Conservation (phyloP, 2,888 invertebrate genomes). For the Nephrotoma flavescens region DNA sequence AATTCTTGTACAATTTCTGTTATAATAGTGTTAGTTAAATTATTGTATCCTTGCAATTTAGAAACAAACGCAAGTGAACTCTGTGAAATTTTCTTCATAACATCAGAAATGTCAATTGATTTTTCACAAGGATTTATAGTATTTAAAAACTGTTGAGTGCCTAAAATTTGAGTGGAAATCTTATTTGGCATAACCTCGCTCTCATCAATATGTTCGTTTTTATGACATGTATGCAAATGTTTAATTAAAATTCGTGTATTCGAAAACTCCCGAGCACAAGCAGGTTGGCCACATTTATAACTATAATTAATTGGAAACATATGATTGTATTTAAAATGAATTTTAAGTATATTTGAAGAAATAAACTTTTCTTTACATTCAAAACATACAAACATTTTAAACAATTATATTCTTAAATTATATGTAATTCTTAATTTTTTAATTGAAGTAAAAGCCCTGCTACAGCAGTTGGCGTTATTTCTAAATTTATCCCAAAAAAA, state of each 20-base stretch:
- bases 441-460: background rate
- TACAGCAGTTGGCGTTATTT: background rate
- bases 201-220: too few species aligned
- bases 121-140: background rate
- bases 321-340: background rate
- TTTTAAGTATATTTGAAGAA: background rate
- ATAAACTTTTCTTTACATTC: background rate
- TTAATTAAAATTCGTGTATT: background rate
- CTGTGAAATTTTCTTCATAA: background rate
- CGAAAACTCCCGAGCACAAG: background rate
- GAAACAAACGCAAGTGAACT: background rate
- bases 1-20: background rate
- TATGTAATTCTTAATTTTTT: background rate
- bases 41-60: background rate
- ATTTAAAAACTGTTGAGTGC: background rate
- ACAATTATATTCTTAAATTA: constrained; percentile 3
- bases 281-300: background rate
- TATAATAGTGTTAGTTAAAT: background rate
- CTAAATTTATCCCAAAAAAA: background rate
- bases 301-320: background rate
- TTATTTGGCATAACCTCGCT: background rate
- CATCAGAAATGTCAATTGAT: background rate
- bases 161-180: background rate
- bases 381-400: background rate
- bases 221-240: background rate